A percentile compares a stretch with the other conserved stretches of the same genome.
These are phyloP conservation scores for Biston betularia DNA, from an alignment of 2,888 invertebrate species.

Conservation along the genomic window DNA sequence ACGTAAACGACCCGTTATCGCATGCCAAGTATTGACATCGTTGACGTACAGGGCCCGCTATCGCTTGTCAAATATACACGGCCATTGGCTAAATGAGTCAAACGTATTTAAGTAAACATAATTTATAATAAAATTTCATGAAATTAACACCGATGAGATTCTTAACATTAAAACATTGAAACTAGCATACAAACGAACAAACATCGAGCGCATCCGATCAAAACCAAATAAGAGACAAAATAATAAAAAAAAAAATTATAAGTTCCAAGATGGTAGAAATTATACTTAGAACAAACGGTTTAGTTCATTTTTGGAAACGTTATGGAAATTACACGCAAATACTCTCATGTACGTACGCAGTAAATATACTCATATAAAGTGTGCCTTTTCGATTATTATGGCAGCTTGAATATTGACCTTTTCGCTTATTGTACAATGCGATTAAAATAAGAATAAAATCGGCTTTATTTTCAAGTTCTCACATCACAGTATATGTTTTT, in stretches of 20 bases:
- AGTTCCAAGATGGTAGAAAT: background rate
- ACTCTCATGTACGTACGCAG: background rate
- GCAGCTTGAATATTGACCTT: too few species aligned
- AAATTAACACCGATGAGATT: slow-evolving; percentile 21
- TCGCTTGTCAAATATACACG: too few species aligned
- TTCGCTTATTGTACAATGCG: too few species aligned
- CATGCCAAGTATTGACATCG: too few species aligned
- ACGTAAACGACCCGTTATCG: background rate
- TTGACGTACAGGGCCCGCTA: too few species aligned
- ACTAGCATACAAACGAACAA: slow-evolving; percentile 21
- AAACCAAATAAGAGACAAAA: slow-evolving; percentile 18
- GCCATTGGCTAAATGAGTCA: too few species aligned
- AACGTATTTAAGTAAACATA: background rate
- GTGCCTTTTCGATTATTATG: too few species aligned
- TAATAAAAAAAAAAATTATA: background rate
- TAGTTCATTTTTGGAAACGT: background rate
- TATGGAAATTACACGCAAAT: background rate
- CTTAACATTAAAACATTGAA: slow-evolving; percentile 29
- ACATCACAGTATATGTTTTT: too few species aligned
- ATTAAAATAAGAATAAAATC: too few species aligned
- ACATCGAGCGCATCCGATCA: slow-evolving; percentile 5
- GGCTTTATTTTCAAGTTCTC: too few species aligned
- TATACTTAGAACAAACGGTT: background rate
- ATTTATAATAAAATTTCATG: slow-evolving; percentile 6
- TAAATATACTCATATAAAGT: too few species aligned